Conservation (phyloP, 2,888 invertebrate species). For the Tupiocoris notatus region DNA sequence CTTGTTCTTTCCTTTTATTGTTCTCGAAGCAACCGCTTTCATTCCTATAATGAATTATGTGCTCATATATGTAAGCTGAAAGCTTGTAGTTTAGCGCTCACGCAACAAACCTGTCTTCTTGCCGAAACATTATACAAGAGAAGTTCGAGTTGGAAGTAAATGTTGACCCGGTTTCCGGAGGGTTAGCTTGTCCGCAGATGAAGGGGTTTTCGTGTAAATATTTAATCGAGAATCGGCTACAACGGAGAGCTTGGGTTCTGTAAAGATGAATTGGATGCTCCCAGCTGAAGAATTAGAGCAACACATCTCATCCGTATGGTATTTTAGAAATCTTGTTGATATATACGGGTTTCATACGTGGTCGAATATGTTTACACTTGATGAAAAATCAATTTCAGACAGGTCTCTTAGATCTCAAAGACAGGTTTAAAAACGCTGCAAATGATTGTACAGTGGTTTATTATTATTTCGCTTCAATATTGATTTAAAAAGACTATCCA, state of each 20-base stretch:
- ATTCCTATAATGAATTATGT: too few relatives aligned
- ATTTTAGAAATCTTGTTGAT: constrained; percentile 1
- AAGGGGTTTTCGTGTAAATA: neutral
- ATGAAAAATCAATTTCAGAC: neutral
- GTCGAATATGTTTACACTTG: constrained; percentile 1
- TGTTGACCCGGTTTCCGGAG: neutral
- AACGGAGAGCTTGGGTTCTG: neutral
- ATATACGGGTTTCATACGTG: neutral
- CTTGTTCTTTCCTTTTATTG: too few relatives aligned
- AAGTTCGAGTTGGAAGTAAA: neutral
- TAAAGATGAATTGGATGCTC: neutral
- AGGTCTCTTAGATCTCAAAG: neutral
- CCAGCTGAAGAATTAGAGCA: neutral
- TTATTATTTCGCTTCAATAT: too few relatives aligned
- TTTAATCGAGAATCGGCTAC: neutral
- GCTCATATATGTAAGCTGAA: too few relatives aligned
- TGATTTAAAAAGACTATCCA: too few relatives aligned
- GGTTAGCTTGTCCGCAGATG: neutral
- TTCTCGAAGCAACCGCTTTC: too few relatives aligned
- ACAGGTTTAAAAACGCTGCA: too few relatives aligned
- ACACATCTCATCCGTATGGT: neutral
- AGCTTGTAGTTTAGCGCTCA: too few relatives aligned
- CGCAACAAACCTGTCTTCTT: too few relatives aligned
- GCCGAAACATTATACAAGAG: neutral
- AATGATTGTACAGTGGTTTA: too few relatives aligned